Evolutionary conservation across 2,888 invertebrate genomes (phyloP).

Genomic region (Ptycholaimellus sp.): DNA sequence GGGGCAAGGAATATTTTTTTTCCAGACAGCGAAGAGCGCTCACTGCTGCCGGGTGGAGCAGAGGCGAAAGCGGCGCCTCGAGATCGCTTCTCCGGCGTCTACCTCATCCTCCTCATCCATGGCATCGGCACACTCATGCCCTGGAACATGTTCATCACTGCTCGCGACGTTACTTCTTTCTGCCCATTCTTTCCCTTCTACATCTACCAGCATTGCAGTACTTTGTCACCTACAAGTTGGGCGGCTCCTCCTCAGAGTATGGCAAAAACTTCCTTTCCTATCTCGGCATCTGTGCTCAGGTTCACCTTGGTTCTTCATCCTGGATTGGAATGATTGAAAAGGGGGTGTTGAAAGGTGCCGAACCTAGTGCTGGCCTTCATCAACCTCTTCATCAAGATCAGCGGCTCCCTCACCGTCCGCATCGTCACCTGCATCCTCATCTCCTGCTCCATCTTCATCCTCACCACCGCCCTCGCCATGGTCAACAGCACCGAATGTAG

Average conservation of each 20-base stretch:
- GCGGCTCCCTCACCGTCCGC: slow-evolving; percentile 59
- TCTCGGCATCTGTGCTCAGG: slow-evolving; percentile 64
- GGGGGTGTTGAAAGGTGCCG: no score
- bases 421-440: slow-evolving; percentile 38
- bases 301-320: no score
- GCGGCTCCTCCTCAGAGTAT: slow-evolving; percentile 32
- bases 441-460: slow-evolving; percentile 24
- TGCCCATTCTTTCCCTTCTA: no score
- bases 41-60: no score
- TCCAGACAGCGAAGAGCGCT: no score
- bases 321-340: no score
- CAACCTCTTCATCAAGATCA: slow-evolving; percentile 21
- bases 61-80: no score
- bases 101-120: slow-evolving; percentile 63
- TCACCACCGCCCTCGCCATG: slow-evolving; percentile 30
- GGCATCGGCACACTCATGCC: slow-evolving; percentile 80
- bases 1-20: no score
- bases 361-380: slow-evolving; percentile 57
- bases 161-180: no score
- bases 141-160: slow-evolving; percentile 97
- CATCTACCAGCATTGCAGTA: slow-evolving; percentile 16
- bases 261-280: slow-evolving; percentile 54
- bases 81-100: no score
- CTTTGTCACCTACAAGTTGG: slow-evolving; percentile 62
- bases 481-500: slow-evolving; percentile 28